Base-by-base conservation (phyloP, 2,113 vertebrate genomes). In the Saccopteryx leptura region DNA sequence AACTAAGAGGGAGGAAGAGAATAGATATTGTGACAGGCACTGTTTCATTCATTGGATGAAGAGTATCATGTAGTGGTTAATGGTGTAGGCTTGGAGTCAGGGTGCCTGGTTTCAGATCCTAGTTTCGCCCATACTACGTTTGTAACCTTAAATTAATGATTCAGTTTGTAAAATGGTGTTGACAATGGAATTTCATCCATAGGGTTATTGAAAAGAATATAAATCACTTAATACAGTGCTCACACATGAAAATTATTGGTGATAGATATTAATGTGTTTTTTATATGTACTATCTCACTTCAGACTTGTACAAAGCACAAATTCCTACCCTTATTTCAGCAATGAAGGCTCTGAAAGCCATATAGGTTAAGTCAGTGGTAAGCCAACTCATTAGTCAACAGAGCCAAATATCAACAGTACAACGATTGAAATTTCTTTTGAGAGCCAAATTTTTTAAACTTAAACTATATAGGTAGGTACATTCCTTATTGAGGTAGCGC, bases 281-380 rank as follows among this genome's bases (percentile, higher is more conserved):
- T 80, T 17, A 80, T 39, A 24, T 46, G 21, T 50, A 46, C 68
- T 48, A 39, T 33, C 28, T 90, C 28, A 79, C 0, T 68, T 85
- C 68, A 52, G 66, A 95, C 66, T 26, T 87, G 21, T 10, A 4
- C n/a, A 21, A 79, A 83, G 58, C 68, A 76, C 23, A 71, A 24
- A 76, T 75, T 87, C 39, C 54, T 87, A 79, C 28, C 10, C 5
- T 61, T 23, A 26, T 94, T 93, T 97, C 75, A 92, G 10, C 39
- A 50, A 33, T 81, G n/a, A 96, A 87, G 56, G 83, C 24, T 61
- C 58, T 69, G 31, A 80, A 95, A 88, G 21, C 15, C 0, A 39
- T 9, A 75, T 23, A 92, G 13, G 26, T 28, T 79, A 72, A 78
- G 69, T 15, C 60, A 88, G 39, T 39, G 39, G 39, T 39, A 39